These are phyloP conservation scores for Tachysurus fulvidraco DNA, from an alignment of 2,113 vertebrate genomes.

Conservation along the genomic window DNA sequence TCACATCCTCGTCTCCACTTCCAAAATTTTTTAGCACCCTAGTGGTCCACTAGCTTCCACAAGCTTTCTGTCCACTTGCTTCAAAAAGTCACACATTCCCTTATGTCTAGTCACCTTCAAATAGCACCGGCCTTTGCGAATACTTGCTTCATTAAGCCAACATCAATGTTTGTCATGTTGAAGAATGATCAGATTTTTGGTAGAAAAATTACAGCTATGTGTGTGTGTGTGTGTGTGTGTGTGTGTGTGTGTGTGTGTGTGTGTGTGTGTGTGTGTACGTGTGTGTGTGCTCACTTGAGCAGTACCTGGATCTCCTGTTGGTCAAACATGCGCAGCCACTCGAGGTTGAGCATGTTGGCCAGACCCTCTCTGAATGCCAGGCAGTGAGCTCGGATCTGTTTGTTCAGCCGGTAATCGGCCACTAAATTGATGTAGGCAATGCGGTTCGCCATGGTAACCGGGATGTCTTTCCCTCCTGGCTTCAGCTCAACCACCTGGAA, in stretches of 20 bases:
- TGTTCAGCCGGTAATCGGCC: conserved; percentile 92
- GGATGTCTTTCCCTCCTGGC: conserved; percentile 90
- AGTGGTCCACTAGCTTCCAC: too few species aligned
- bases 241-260: neutral
- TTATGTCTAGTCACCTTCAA: too few species aligned
- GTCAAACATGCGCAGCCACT: conserved; percentile 98
- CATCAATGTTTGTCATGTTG: too few species aligned
- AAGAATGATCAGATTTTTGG: too few species aligned
- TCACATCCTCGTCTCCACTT: too few species aligned
- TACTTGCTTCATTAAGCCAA: too few species aligned
- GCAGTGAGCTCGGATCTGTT: conserved; percentile 93
- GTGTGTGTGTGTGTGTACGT: conserved; percentile 4
- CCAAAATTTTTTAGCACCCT: too few species aligned
- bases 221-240: neutral
- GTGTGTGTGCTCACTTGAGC: neutral
- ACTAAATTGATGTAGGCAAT: conserved; percentile 95
- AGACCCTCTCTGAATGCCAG: conserved; percentile 95
- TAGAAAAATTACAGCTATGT: neutral
- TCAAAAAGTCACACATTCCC: too few species aligned
- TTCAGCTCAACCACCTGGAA: conserved; percentile 93
- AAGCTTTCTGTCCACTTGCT: too few species aligned
- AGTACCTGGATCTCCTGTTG: conserved; percentile 96
- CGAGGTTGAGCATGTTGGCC: conserved; percentile 93
- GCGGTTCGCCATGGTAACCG: conserved; percentile 91
- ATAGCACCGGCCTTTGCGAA: too few species aligned